Evolutionary conservation across 2,113 vertebrate genomes (phyloP), one percentile per base, ranked within the genome.

Genomic region (Odocoileus virginianus): DNA sequence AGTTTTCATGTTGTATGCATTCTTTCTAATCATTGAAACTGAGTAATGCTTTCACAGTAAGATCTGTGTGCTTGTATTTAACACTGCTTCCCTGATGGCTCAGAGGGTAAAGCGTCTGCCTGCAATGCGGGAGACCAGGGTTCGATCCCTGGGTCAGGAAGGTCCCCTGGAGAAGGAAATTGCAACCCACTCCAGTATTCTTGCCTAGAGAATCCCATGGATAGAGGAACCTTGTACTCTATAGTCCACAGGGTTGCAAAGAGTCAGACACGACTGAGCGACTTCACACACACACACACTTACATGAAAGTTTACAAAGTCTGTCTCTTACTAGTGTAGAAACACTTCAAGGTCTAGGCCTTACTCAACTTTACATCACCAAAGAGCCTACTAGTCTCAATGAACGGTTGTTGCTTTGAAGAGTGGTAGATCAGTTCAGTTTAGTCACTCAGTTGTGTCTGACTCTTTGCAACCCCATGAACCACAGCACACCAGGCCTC

Each of bases 21-120:
- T 97, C 36, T 91, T 96, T 93, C 28, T 88, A 82, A 78, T 50
- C 16, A 5, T 67, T 92, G 50, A 92, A 89, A 79, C 50, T 45
- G 61, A 92, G 52, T 36, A 9, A 61, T 43, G 6, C 43, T 90
- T 82, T 84, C 45, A 71, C 64, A 92, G n/a, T 3, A 52, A 92
- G 40, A 23, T 64, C 15, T 76, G 61, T 92, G 45, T 67, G 43
- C 40, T 91, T 90, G 7, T 47, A 64, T 79, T 89, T 94, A 83
- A 60, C 43, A 43, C 33, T 88, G 21, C 40, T 89, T 40, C 67
- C 67, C 67, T 40, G 1, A 2, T 71, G n/a, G 67, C n/a, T 71
- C 67, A 40, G 67, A 71, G 67, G 67, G 12, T 40, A 40, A 40
- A 71, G 67, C 5, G 0, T 40, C 19, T 40, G 67, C 67, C n/a